These are phyloP conservation scores for Ammospiza maritima DNA, from an alignment of 2,797 vertebrate genomes.

Conservation along the genomic window DNA sequence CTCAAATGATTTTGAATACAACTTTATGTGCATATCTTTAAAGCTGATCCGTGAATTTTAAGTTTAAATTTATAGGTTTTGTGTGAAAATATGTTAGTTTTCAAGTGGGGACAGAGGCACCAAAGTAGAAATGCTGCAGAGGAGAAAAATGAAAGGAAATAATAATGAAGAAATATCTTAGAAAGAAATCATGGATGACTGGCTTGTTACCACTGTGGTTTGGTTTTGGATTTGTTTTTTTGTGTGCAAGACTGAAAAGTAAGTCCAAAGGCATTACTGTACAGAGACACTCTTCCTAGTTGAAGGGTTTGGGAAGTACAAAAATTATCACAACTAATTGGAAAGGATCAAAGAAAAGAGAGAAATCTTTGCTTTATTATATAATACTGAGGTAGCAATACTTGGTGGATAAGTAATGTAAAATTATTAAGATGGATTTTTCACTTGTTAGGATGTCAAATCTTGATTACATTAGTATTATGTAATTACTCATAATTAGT, in stretches of 20 bases:
- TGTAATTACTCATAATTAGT: background rate
- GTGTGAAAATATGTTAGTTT: background rate
- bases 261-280: background rate
- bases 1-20: background rate
- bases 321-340: background rate
- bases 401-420: background rate
- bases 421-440: conserved; percentile 1
- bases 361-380: background rate
- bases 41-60: background rate
- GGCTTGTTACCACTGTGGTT: background rate
- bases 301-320: background rate
- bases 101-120: background rate
- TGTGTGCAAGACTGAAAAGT: background rate
- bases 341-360: background rate
- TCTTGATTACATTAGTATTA: conserved; percentile 6
- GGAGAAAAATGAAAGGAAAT: background rate
- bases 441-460: background rate
- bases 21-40: background rate
- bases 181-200: background rate
- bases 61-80: background rate
- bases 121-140: background rate
- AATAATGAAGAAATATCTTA: background rate
- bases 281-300: background rate
- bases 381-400: background rate
- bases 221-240: background rate